Conservation (phyloP, 2,113 vertebrate genomes). For the Leucosticte australis region DNA sequence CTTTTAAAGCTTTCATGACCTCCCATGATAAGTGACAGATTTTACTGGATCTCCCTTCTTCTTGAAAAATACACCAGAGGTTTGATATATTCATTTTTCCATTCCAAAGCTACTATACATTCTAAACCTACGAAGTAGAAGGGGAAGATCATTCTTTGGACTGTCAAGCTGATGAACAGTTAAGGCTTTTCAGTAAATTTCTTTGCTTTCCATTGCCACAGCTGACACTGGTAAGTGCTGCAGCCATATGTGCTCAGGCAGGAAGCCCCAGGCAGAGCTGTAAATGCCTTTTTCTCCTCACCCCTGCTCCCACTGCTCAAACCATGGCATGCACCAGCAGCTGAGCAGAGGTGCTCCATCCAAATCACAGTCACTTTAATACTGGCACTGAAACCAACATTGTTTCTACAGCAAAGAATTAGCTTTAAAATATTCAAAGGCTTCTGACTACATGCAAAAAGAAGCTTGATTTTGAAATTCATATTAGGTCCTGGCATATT, state of each 20-base stretch:
- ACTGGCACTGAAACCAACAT: neutral
- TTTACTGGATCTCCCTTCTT: neutral
- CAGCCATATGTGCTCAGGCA: accelerated
- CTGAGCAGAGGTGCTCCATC: neutral
- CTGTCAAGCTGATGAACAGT: neutral
- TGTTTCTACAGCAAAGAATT: neutral
- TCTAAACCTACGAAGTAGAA: neutral
- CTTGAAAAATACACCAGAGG: neutral
- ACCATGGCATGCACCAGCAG: neutral
- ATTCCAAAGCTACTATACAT: neutral
- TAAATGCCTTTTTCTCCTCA: neutral
- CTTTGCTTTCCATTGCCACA: neutral
- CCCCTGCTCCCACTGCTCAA: neutral
- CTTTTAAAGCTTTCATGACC: neutral
- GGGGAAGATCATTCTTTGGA: neutral
- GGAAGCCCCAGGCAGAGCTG: neutral
- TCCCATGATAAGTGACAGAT: neutral
- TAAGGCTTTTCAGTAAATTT: neutral
- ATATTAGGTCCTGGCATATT: neutral
- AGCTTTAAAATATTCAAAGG: neutral
- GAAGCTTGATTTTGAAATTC: constrained; percentile 19
- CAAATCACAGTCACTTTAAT: neutral
- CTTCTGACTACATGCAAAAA: neutral
- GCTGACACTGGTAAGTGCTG: neutral
- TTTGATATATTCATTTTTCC: neutral